Evolutionary conservation across 2,888 invertebrate species (phyloP).

Genomic region (Drosophila monieri): DNA sequence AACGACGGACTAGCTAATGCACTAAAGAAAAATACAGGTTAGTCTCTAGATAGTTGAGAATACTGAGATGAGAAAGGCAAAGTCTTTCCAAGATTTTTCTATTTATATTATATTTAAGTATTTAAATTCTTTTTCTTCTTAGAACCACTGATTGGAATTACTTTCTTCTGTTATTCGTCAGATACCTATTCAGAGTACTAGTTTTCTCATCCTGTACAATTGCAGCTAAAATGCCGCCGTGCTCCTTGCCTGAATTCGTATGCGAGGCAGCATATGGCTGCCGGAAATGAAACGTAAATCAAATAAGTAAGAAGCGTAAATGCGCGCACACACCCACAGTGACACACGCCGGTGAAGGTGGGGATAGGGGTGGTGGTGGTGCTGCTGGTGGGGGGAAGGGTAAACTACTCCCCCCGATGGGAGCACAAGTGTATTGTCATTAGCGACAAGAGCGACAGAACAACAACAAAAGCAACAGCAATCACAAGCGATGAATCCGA

Average conservation of each 20-base stretch:
- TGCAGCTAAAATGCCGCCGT: slow-evolving; percentile 50
- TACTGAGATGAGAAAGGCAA: no score
- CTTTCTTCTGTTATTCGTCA: no score
- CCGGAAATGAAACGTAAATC: slow-evolving; percentile 82
- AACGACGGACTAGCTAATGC: slow-evolving; percentile 16
- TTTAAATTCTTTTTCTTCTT: neutral
- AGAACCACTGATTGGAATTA: no score
- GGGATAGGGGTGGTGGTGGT: neutral
- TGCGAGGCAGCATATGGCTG: slow-evolving; percentile 78
- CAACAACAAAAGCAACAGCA: slow-evolving; percentile 12
- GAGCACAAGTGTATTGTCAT: slow-evolving; percentile 64
- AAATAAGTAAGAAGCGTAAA: slow-evolving; percentile 79
- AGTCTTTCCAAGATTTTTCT: no score
- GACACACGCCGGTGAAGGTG: slow-evolving; percentile 4
- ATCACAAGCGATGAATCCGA: slow-evolving; percentile 34
- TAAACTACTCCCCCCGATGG: slow-evolving; percentile 5
- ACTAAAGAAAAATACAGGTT: slow-evolving; percentile 2
- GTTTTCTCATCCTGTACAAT: slow-evolving; percentile 21
- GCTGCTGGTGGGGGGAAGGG: neutral
- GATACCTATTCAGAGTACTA: slow-evolving; percentile 4
- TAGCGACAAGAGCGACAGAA: slow-evolving; percentile 71
- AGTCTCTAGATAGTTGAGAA: no score
- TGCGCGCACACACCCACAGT: slow-evolving; percentile 48
- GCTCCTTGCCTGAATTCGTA: slow-evolving; percentile 55
- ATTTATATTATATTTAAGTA: no score